These are phyloP conservation scores for Trisateles emortualis DNA, from an alignment of 2,888 invertebrate species.

Conservation along the genomic window DNA sequence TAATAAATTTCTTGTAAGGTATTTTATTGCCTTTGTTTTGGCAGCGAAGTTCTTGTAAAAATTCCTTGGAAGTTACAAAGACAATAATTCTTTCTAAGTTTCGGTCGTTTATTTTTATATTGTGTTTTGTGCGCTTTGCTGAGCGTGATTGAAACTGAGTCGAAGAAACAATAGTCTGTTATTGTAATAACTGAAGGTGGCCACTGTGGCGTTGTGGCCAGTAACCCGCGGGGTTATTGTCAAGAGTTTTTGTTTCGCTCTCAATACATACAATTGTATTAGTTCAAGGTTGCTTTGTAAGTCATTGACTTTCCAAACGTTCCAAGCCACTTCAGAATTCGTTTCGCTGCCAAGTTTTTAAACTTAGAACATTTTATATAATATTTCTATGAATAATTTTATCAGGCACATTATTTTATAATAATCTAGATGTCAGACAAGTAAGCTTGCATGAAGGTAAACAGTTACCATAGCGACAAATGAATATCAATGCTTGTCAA, in stretches of 20 bases:
- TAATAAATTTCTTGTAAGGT: conserved; percentile 13
- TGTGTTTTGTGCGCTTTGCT: conserved; percentile 3
- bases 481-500: no score
- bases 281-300: conserved; percentile 51
- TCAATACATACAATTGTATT: conserved; percentile 31
- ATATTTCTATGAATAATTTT: no score
- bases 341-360: conserved; percentile 10
- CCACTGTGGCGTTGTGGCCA: conserved; percentile 15
- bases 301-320: conserved; percentile 51
- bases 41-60: conserved; percentile 18
- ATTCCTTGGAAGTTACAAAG: conserved; percentile 34
- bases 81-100: conserved; percentile 40
- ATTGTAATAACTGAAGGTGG: conserved; percentile 35
- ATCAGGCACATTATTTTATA: no score
- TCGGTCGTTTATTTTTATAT: conserved; percentile 33
- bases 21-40: conserved; percentile 23
- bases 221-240: conserved; percentile 38
- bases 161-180: conserved; percentile 44
- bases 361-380: background rate
- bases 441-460: no score
- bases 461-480: no score
- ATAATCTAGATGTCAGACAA: no score
- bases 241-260: conserved; percentile 39
- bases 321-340: conserved; percentile 13
- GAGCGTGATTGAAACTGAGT: conserved; percentile 34